phyloP scores from a whole-genome alignment of 2,888 invertebrate species.

The Heteromurus nitidus region DNA sequence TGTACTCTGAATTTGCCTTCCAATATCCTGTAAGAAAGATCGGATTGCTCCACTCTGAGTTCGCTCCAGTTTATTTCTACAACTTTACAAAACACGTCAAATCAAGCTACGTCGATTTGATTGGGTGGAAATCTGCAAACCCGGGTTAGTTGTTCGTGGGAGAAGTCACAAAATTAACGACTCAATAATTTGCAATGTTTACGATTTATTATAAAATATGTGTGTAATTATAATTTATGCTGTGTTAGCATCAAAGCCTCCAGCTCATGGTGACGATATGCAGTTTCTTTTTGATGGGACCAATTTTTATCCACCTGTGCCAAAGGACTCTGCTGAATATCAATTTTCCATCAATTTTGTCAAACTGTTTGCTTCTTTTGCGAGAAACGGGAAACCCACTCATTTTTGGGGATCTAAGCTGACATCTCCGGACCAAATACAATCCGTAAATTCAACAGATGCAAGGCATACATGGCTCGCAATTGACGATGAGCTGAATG shows the following conservation, averaged over 20 bases:
- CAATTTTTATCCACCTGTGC: slow-evolving; percentile 17
- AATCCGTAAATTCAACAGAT: neutral
- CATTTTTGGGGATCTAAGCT: slow-evolving; percentile 24
- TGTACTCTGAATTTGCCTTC: slow-evolving; percentile 26
- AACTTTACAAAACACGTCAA: slow-evolving; percentile 33
- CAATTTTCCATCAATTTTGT: slow-evolving; percentile 55
- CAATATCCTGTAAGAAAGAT: slow-evolving; percentile 45
- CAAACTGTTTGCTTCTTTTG: slow-evolving; percentile 60
- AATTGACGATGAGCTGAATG: slow-evolving; percentile 28
- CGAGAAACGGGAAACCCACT: slow-evolving; percentile 46
- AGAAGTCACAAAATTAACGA: too few relatives aligned
- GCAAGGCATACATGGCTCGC: slow-evolving; percentile 34
- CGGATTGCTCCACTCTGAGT: slow-evolving; percentile 32
- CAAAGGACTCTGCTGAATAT: slow-evolving; percentile 27
- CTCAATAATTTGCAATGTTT: too few relatives aligned
- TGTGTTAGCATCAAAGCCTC: slow-evolving; percentile 25
- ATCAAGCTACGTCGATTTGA: slow-evolving; percentile 16
- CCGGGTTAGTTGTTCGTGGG: slow-evolving; percentile 27
- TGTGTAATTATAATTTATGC: too few relatives aligned
- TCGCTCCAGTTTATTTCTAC: slow-evolving; percentile 53
- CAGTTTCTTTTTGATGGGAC: slow-evolving; percentile 44
- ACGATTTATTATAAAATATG: neutral
- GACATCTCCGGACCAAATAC: too few relatives aligned
- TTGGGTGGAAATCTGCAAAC: slow-evolving; percentile 11
- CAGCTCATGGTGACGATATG: slow-evolving; percentile 57